Evolutionary conservation across 2,797 vertebrate species (phyloP).

Genomic region (Lacerta agilis): DNA sequence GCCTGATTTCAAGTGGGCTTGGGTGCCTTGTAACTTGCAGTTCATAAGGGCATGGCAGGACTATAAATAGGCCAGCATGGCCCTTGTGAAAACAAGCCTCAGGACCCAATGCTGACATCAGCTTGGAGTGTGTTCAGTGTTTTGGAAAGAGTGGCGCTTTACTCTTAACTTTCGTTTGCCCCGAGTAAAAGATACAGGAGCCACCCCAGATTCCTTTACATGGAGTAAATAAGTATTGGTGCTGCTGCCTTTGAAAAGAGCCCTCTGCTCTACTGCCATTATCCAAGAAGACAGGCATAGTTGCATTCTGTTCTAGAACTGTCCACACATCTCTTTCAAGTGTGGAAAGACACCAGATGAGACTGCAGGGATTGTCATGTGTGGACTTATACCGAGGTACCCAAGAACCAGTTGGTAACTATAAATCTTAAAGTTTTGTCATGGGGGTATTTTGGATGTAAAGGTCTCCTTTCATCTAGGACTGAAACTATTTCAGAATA

Average conservation of each 20-base stretch:
- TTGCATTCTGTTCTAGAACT: neutral
- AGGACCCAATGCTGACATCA: neutral
- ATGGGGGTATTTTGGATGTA: neutral
- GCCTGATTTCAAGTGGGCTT: no score
- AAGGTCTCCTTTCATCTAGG: no score
- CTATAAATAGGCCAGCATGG: neutral
- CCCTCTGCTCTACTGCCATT: neutral
- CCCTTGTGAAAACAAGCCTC: neutral
- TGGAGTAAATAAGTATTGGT: neutral
- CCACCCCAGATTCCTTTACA: neutral
- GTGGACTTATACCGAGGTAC: neutral
- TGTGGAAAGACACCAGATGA: neutral
- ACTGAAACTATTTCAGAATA: neutral
- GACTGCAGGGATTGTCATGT: neutral
- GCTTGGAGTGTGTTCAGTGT: neutral
- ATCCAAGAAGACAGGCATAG: neutral
- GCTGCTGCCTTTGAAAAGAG: neutral
- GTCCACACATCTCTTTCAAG: neutral
- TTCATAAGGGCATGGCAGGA: neutral
- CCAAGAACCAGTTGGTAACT: neutral
- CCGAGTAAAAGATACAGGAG: neutral
- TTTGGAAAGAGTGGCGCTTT: neutral
- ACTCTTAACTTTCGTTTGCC: neutral
- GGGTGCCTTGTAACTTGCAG: neutral
- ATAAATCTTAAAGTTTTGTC: neutral